These are phyloP conservation scores for Phaetusa simplex DNA, from an alignment of 2,113 vertebrate genomes.

Conservation along the genomic window DNA sequence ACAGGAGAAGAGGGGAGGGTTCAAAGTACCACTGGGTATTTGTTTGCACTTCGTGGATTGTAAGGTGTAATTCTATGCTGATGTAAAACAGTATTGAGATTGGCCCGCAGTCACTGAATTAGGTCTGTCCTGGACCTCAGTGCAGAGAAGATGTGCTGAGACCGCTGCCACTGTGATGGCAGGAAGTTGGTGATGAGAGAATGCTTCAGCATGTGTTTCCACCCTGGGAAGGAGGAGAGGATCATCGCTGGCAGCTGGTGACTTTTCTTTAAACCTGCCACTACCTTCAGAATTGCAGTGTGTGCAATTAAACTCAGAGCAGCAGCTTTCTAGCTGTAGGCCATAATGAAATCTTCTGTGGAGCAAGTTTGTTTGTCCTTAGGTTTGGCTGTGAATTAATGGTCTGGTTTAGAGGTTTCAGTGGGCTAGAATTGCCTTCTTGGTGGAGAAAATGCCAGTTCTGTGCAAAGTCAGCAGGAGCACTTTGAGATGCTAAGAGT, in stretches of 20 bases:
- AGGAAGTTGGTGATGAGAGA: neutral
- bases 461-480: neutral
- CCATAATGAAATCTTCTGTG: neutral
- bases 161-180: neutral
- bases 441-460: neutral
- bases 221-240: neutral
- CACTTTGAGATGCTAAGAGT: conserved; percentile 2
- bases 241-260: neutral
- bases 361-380: neutral
- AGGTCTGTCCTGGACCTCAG: neutral
- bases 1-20: neutral
- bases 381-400: neutral
- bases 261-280: neutral
- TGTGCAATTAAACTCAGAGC: neutral
- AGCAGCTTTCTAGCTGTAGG: neutral
- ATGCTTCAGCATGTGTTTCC: neutral
- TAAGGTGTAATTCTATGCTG: neutral
- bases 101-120: neutral
- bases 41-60: neutral
- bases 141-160: neutral
- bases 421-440: neutral
- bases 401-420: neutral
- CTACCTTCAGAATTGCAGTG: neutral
- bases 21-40: neutral
- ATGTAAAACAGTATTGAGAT: neutral